Percentiles rank a stretch among this genome's conserved stretches.
Evolutionary conservation across 2,797 vertebrate species (phyloP).

Genomic region (Dicrostonyx torquatus): DNA sequence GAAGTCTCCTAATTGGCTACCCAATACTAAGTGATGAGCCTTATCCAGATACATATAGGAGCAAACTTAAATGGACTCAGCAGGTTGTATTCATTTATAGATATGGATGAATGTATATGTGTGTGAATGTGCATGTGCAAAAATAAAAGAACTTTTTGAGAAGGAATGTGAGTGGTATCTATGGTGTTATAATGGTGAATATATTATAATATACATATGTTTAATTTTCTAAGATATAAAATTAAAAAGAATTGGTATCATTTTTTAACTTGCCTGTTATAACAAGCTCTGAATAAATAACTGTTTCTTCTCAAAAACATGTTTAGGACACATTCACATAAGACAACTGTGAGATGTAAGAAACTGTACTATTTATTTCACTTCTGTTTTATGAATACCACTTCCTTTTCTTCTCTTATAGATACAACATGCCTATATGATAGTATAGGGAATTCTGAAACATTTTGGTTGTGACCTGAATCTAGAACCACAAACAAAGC

Average conservation of each 20-base stretch:
- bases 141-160: background rate
- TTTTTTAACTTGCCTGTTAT: background rate
- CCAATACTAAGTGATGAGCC: background rate
- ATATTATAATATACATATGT: background rate
- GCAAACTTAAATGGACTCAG: background rate
- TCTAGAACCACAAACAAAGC: background rate
- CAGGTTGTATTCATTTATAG: background rate
- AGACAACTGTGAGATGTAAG: background rate
- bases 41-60: background rate
- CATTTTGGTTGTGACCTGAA: background rate
- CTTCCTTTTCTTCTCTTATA: background rate
- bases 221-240: background rate
- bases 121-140: background rate
- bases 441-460: background rate
- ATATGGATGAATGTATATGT: background rate
- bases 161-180: background rate
- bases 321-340: background rate
- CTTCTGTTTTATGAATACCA: background rate
- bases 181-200: background rate
- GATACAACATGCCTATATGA: background rate
- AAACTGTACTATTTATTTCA: background rate
- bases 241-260: background rate
- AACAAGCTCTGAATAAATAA: background rate
- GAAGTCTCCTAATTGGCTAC: background rate
- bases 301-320: background rate